Evolutionary conservation across 2,113 vertebrate species (phyloP).

Genomic region (Sakesphorus luctuosus): DNA sequence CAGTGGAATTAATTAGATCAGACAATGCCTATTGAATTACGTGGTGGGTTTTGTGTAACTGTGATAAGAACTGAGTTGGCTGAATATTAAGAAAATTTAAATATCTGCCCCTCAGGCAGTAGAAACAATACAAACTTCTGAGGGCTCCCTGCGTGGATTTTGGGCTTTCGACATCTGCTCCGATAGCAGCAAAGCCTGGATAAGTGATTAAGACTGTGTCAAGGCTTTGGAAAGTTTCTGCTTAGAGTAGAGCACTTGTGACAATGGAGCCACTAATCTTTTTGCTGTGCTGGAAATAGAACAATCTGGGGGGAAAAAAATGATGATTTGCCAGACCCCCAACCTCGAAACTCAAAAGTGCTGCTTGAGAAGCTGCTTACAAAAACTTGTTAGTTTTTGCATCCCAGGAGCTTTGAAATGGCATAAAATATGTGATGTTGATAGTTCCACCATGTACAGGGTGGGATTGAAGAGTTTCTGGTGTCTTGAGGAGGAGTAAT

Average conservation of each 20-base stretch:
- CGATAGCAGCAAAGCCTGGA: neutral
- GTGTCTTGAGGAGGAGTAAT: neutral
- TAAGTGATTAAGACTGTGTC: constrained; percentile 3
- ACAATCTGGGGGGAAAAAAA: neutral
- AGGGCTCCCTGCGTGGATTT: constrained; percentile 16
- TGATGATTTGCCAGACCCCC: neutral
- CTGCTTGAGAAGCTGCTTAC: neutral
- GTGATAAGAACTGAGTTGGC: constrained; percentile 36
- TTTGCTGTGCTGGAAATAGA: neutral
- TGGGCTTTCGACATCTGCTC: constrained; percentile 31
- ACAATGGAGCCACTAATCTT: neutral
- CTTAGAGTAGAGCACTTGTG: neutral
- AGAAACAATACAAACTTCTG: constrained; percentile 38
- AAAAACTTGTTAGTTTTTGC: neutral
- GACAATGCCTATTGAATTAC: neutral
- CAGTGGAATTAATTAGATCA: constrained; percentile 46
- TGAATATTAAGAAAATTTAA: constrained; percentile 26
- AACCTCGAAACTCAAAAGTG: neutral
- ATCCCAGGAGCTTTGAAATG: neutral
- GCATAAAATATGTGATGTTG: neutral
- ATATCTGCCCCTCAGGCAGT: neutral
- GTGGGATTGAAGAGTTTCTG: neutral
- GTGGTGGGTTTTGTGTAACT: neutral
- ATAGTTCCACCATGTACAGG: accelerated
- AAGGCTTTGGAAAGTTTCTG: constrained; percentile 31